Evolutionary conservation across 2,797 vertebrate genomes (phyloP).

Genomic region (Rhinophrynus dorsalis): DNA sequence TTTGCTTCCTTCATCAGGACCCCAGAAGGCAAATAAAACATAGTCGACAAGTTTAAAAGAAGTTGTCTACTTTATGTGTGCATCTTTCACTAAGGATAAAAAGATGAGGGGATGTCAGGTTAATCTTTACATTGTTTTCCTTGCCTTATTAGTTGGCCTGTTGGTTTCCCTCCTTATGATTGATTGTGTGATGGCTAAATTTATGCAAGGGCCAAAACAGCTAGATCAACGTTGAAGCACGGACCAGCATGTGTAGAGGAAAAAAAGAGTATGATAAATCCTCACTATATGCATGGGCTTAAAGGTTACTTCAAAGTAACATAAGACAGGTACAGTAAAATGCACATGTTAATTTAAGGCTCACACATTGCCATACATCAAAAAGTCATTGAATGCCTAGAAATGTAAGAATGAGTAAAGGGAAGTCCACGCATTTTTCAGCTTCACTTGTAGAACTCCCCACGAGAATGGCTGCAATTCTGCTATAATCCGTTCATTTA

Average conservation of each 20-base stretch:
- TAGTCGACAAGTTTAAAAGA: conserved; percentile 4
- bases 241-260: not conserved
- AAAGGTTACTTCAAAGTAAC: conserved; percentile 1
- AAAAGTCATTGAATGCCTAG: too few relatives aligned
- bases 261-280: conserved; percentile 15
- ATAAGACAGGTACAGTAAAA: conserved; percentile 3
- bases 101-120: conserved; percentile 22
- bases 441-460: too few relatives aligned
- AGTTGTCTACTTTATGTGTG: conserved; percentile 3
- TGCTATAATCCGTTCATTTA: too few relatives aligned
- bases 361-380: too few relatives aligned
- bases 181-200: conserved; percentile 18
- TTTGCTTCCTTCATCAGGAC: conserved; percentile 2
- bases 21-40: conserved; percentile 7
- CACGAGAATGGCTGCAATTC: too few relatives aligned
- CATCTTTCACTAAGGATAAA: not conserved
- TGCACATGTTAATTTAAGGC: not conserved
- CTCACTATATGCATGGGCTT: not conserved
- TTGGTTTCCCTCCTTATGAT: conserved; percentile 5
- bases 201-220: conserved; percentile 13
- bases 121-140: conserved; percentile 16
- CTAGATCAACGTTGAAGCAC: conserved; percentile 12
- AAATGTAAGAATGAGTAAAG: too few relatives aligned
- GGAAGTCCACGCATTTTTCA: too few relatives aligned
- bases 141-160: conserved; percentile 32